Conservation (phyloP, 2,888 invertebrate genomes). For the Carpatolechia fugitivella region DNA sequence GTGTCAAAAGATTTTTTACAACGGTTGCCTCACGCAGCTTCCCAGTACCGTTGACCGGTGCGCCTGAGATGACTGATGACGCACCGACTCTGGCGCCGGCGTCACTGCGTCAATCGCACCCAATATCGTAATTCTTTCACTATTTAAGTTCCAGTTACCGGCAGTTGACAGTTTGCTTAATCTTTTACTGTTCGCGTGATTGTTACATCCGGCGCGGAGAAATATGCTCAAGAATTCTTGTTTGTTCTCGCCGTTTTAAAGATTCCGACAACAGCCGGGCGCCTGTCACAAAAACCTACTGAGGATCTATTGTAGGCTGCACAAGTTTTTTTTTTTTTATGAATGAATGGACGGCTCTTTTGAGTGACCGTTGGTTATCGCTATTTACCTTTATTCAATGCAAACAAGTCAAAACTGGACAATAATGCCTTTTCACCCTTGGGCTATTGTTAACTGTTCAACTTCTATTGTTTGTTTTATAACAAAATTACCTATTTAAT, state of each 20-base stretch:
- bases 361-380: too few relatives aligned
- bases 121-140: not conserved
- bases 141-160: conserved; percentile 2
- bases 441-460: not conserved
- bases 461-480: not conserved
- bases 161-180: not conserved
- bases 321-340: too few relatives aligned
- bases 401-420: too few relatives aligned
- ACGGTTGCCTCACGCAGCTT: not conserved
- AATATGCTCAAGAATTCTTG: not conserved
- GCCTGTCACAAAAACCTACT: not conserved
- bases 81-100: not conserved
- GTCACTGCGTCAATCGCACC: not conserved
- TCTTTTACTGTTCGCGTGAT: conserved; percentile 1
- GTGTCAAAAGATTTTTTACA: not conserved
- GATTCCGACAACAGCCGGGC: not conserved
- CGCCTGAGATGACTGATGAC: not conserved
- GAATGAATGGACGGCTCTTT: too few relatives aligned
- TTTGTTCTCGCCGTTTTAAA: not conserved
- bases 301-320: not conserved
- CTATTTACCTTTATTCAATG: too few relatives aligned
- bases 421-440: too few relatives aligned
- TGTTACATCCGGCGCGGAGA: not conserved
- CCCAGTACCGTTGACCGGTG: not conserved
- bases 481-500: too few relatives aligned